Evolutionary conservation across 2,797 vertebrate species (phyloP), one percentile per base, ranked within the genome.

Genomic region (Protosalanx chinensis): DNA sequence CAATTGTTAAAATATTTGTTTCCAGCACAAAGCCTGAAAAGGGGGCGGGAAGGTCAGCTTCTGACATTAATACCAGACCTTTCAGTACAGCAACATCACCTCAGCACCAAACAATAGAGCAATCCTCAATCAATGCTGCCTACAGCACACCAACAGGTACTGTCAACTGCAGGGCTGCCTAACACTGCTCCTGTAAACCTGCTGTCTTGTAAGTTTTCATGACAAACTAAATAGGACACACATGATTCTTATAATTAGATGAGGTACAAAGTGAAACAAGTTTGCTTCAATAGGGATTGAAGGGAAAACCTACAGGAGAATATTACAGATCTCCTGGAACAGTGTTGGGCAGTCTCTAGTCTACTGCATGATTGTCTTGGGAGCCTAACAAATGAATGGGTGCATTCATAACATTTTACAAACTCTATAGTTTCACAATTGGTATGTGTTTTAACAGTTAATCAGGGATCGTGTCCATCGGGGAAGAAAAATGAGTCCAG

Each of bases 1-100:
- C 23, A 12, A 64, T 41, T 49, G 27, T 35, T 68, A 56, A 12
- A 65, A 70, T 13, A 3, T 67, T 37, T 4, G 77, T 72, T 83
- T 79, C 29, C 67, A 91, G 88, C 58, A 86, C 82, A 35, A 90
- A 85, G 72, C 76, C 68, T 65, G 85, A 80, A 53, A 84, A 79
- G 69, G 81, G 30, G 51, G 5, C 51, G 0, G 33, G 0, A 0
- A 71, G 51, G 0, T 0, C 3, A 3, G 8, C 5, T 13, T 73
- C 72, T 6, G 20, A 73, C 46, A 5, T 49, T n/a, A 16, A 32
- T 13, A 18, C 57, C 29, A 72, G 6, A 61, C 15, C 37, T 3
- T 30, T n/a, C 30, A 68, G 20, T 37, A 63, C 61, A 66, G 12
- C 5, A 0, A 2, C 46, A 27, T 23, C 76, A 1, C 53, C 67